Conservation (phyloP, 2,113 vertebrate species). For the Anseranas semipalmata region DNA sequence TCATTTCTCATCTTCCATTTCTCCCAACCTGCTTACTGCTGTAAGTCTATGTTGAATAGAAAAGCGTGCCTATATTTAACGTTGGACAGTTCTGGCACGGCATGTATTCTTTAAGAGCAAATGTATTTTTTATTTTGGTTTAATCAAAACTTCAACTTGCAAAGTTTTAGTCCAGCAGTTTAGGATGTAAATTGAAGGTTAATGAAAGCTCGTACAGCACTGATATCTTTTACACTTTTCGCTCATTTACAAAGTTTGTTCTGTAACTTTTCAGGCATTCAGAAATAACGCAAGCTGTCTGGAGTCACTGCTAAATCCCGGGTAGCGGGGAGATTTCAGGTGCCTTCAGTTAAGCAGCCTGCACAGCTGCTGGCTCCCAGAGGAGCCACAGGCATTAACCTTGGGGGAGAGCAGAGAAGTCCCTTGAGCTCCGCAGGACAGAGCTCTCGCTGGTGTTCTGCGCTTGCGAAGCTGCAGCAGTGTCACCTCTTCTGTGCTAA, state of each 20-base stretch:
- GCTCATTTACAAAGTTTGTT: not conserved
- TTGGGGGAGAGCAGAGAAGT: conserved; percentile 28
- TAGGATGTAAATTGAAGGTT: not conserved
- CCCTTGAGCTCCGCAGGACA: not conserved
- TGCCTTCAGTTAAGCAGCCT: not conserved
- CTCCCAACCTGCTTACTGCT: not conserved
- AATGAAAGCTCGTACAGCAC: not conserved
- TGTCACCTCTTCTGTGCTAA: conserved; percentile 61
- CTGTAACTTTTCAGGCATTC: not conserved
- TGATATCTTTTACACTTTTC: not conserved
- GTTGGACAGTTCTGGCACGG: not conserved
- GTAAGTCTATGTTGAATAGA: not conserved
- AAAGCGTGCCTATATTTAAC: not conserved
- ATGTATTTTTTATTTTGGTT: not conserved
- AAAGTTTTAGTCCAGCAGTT: not conserved
- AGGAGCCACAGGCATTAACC: conserved; percentile 46
- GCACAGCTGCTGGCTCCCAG: not conserved
- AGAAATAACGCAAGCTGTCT: not conserved
- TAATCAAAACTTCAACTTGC: not conserved
- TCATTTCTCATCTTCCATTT: conserved; percentile 5
- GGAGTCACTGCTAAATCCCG: not conserved
- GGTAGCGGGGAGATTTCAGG: not conserved
- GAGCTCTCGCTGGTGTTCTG: not conserved
- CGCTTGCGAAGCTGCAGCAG: not conserved
- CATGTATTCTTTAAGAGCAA: not conserved